Percentiles rank a stretch among this genome's conserved stretches.
phyloP scores from a whole-genome alignment of 37 sponge, comb jelly and placozoan species.

The Tethya wilhelma region DNA sequence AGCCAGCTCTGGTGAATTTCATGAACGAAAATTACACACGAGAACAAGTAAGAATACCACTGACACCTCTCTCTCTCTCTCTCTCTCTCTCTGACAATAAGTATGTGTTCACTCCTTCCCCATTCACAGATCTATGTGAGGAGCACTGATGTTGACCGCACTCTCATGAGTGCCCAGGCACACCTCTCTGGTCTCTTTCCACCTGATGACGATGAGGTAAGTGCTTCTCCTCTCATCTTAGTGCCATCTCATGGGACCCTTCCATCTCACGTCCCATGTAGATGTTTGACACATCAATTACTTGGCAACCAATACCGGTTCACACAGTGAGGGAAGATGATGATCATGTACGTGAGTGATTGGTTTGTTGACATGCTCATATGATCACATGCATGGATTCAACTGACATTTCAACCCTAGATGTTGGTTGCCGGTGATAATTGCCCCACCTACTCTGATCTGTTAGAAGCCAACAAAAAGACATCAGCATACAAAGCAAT shows the following conservation, averaged over 20 bases:
- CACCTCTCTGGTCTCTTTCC: slow-evolving; percentile 84
- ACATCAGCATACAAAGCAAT: slow-evolving; percentile 29
- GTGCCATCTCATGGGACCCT: background rate
- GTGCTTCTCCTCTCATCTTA: background rate
- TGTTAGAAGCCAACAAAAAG: slow-evolving; percentile 9
- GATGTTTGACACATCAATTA: background rate
- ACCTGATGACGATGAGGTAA: slow-evolving; percentile 13
- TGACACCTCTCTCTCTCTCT: too few relatives aligned
- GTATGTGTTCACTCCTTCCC: background rate
- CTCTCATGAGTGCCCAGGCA: slow-evolving; percentile 92
- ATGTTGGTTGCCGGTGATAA: background rate
- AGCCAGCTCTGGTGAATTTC: too few relatives aligned
- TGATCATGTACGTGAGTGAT: slow-evolving; percentile 78
- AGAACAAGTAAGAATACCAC: slow-evolving; percentile 27
- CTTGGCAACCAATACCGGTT: slow-evolving; percentile 96
- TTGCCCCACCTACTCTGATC: slow-evolving; percentile 40
- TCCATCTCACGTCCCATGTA: background rate
- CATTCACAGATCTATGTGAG: slow-evolving; percentile 73
- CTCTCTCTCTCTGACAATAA: too few relatives aligned
- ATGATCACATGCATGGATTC: background rate
- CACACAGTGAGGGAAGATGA: slow-evolving; percentile 71
- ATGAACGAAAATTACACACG: slow-evolving; percentile 66
- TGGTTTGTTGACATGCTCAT: too few relatives aligned
- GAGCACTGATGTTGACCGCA: slow-evolving; percentile 97
- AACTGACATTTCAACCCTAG: background rate